Percentiles rank a stretch among this genome's conserved stretches.
Conservation (phyloP, 2,888 invertebrate species). For the Luperina nickerlii region DNA sequence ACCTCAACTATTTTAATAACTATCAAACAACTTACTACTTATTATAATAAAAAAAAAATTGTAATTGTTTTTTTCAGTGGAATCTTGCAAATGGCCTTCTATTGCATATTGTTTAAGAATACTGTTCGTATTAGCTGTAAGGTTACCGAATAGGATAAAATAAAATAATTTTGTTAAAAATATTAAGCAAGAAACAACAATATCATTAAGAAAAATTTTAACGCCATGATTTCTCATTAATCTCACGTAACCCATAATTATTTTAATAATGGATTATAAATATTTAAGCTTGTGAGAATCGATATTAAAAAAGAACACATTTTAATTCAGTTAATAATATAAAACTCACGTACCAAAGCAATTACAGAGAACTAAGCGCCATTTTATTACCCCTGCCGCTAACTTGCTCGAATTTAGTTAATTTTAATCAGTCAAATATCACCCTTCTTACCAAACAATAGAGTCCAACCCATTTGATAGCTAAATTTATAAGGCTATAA, state of each 20-base stretch:
- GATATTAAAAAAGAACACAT: slow-evolving; percentile 45
- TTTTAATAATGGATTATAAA: slow-evolving; percentile 9
- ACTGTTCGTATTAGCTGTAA: neutral
- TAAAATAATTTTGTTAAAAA: neutral
- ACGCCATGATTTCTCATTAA: neutral
- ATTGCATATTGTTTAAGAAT: neutral
- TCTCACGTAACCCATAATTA: neutral
- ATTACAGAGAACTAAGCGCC: slow-evolving; percentile 73
- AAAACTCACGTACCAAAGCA: slow-evolving; percentile 73
- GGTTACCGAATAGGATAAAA: neutral
- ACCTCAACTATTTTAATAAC: too few species aligned
- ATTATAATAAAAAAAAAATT: too few species aligned
- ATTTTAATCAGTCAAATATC: slow-evolving; percentile 51
- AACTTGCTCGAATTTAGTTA: slow-evolving; percentile 67
- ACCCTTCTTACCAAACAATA: slow-evolving; percentile 33
- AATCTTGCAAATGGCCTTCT: neutral
- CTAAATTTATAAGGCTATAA: slow-evolving; percentile 66
- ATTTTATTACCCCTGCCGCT: slow-evolving; percentile 72
- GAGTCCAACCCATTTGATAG: slow-evolving; percentile 34
- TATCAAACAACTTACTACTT: too few species aligned
- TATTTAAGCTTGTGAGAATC: slow-evolving; percentile 38
- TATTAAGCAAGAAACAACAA: neutral
- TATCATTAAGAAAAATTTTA: neutral
- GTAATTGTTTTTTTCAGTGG: neutral
- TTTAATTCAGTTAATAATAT: slow-evolving; percentile 70